A percentile compares a stretch with the other conserved stretches of the same genome.
Conservation (phyloP, 2,113 vertebrate genomes). For the Sakesphorus luctuosus region DNA sequence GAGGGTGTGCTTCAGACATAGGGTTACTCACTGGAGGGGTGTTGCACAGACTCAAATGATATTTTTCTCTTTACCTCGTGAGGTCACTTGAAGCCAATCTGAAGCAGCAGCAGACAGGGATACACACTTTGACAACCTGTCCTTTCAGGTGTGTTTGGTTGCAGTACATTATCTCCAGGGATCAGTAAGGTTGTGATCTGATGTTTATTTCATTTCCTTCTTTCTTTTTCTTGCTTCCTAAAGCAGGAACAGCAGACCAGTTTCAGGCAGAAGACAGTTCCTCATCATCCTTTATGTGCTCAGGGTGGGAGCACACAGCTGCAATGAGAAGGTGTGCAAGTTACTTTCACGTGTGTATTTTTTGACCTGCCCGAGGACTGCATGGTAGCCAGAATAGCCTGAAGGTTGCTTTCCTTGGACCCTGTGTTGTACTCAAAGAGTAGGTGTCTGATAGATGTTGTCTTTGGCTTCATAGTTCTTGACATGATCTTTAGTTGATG, state of each 20-base stretch:
- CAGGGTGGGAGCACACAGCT: neutral
- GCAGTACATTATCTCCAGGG: neutral
- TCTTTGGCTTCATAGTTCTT: neutral
- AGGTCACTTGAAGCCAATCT: neutral
- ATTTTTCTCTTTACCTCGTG: neutral
- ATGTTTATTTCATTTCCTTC: neutral
- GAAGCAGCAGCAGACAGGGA: neutral
- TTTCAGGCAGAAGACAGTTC: neutral
- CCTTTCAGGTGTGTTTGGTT: neutral
- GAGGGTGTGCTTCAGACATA: neutral
- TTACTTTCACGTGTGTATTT: neutral
- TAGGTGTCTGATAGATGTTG: neutral
- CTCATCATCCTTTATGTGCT: neutral
- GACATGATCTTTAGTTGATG: neutral
- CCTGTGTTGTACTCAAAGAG: neutral
- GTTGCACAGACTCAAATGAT: neutral
- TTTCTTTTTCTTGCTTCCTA: neutral
- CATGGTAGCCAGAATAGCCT: neutral
- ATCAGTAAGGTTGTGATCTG: neutral
- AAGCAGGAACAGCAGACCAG: neutral
- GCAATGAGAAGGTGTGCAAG: neutral
- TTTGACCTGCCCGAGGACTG: neutral
- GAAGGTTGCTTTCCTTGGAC: neutral
- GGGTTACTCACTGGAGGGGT: neutral
- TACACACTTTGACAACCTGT: neutral